A percentile compares a stretch with the other conserved stretches of the same genome.
phyloP scores from a whole-genome alignment of 2,113 vertebrate genomes.

The Halichoeres trimaculatus region DNA sequence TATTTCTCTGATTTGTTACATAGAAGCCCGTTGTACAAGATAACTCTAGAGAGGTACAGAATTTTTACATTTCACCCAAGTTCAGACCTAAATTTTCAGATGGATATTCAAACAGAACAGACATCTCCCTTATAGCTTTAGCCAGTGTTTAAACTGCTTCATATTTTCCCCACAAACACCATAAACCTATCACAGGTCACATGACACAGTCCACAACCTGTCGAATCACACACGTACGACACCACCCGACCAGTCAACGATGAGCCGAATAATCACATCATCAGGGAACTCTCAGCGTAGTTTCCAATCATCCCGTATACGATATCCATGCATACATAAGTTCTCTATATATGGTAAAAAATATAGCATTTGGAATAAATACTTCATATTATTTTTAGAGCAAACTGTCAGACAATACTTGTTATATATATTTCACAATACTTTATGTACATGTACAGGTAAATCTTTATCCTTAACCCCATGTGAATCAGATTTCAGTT shows the following conservation, averaged over 20 bases:
- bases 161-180: conserved; percentile 20
- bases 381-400: conserved; percentile 73
- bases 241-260: conserved; percentile 49
- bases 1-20: conserved; percentile 74
- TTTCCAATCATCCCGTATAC: conserved; percentile 63
- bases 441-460: conserved; percentile 74
- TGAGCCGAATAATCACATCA: conserved; percentile 62
- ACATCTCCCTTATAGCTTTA: conserved; percentile 10
- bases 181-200: conserved; percentile 43
- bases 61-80: conserved; percentile 62
- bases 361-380: conserved; percentile 84
- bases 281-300: conserved; percentile 53
- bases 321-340: conserved; percentile 80
- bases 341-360: conserved; percentile 81
- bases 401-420: conserved; percentile 77
- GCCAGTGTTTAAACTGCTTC: conserved; percentile 22
- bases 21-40: conserved; percentile 66
- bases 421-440: conserved; percentile 79
- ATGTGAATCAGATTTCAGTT: conserved; percentile 62
- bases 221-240: conserved; percentile 39
- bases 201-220: conserved; percentile 46
- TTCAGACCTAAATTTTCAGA: conserved; percentile 41
- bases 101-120: conserved; percentile 28
- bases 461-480: conserved; percentile 60
- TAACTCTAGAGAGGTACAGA: conserved; percentile 70